A percentile compares a stretch with the other conserved stretches of the same genome.
These are phyloP conservation scores for Anguilla anguilla DNA, from an alignment of 2,797 vertebrate genomes.

Conservation along the genomic window DNA sequence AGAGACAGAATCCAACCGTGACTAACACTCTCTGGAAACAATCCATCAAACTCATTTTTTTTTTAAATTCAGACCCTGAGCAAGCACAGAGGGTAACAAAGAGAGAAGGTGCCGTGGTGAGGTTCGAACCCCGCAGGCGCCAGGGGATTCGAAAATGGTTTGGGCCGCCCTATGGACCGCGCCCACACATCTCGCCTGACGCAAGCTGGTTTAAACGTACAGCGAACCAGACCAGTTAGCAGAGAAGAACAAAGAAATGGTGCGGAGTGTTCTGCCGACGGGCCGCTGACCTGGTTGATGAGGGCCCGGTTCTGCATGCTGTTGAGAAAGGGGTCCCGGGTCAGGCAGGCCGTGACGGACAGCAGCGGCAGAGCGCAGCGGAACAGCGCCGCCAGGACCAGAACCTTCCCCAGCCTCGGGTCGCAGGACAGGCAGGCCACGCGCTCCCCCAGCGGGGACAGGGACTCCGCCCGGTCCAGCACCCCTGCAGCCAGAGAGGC, in stretches of 20 bases:
- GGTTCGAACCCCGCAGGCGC: neutral
- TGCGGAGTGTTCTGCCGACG: neutral
- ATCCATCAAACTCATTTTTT: neutral
- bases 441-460: conserved; percentile 87
- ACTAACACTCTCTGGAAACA: neutral
- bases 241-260: neutral
- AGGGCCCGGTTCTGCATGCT: conserved; percentile 86
- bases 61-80: neutral
- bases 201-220: neutral
- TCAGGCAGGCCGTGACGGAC: conserved; percentile 87
- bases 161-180: too few species aligned
- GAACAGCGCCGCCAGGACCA: conserved; percentile 87
- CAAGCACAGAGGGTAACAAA: neutral
- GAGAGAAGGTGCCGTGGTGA: neutral
- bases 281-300: conserved; percentile 79
- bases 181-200: too few species aligned
- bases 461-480: conserved; percentile 81
- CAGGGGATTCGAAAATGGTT: too few species aligned
- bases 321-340: conserved; percentile 91
- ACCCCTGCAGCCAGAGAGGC: conserved; percentile 73
- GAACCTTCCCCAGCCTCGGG: conserved; percentile 89
- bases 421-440: conserved; percentile 90
- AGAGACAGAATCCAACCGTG: neutral
- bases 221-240: neutral
- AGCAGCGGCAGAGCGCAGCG: conserved; percentile 88